Percentiles rank a stretch among this genome's conserved stretches.
Evolutionary conservation across 2,797 vertebrate genomes (phyloP).

Genomic region (Vespertilio murinus): DNA sequence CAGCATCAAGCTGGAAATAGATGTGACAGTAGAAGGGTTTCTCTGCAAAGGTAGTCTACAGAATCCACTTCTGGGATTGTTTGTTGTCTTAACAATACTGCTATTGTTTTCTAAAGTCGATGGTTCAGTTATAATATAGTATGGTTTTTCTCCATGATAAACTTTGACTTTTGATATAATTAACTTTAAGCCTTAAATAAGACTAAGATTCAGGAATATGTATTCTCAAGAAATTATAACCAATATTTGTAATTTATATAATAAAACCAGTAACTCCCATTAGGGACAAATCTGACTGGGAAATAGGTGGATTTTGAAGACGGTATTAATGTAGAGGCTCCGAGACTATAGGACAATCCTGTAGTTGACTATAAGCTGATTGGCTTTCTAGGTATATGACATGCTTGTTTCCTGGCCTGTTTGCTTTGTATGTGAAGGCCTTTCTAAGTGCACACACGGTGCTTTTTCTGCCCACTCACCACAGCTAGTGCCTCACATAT

Average conservation of each 20-base stretch:
- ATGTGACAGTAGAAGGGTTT: not conserved
- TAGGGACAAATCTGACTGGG: not conserved
- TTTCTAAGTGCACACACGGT: not conserved
- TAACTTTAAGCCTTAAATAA: not conserved
- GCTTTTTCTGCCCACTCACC: not conserved
- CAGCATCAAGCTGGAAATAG: conserved; percentile 2
- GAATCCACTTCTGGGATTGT: not conserved
- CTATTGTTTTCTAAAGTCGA: not conserved
- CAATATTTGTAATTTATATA: not conserved
- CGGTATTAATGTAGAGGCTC: not conserved
- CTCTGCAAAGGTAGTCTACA: not conserved
- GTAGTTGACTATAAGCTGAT: not conserved
- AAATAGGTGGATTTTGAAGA: not conserved
- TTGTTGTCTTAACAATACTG: not conserved
- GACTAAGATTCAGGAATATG: not conserved
- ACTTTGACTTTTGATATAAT: conserved; percentile 12
- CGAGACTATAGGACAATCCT: not conserved
- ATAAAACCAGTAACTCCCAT: not conserved
- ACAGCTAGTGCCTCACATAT: not conserved
- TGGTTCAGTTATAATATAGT: not conserved
- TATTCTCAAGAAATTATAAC: not conserved
- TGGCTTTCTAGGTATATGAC: not conserved
- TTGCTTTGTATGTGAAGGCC: not conserved
- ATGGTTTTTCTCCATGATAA: not conserved
- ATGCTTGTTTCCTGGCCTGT: not conserved